Conservation (phyloP, 2,888 invertebrate genomes). For the Synergus itoensis region DNA sequence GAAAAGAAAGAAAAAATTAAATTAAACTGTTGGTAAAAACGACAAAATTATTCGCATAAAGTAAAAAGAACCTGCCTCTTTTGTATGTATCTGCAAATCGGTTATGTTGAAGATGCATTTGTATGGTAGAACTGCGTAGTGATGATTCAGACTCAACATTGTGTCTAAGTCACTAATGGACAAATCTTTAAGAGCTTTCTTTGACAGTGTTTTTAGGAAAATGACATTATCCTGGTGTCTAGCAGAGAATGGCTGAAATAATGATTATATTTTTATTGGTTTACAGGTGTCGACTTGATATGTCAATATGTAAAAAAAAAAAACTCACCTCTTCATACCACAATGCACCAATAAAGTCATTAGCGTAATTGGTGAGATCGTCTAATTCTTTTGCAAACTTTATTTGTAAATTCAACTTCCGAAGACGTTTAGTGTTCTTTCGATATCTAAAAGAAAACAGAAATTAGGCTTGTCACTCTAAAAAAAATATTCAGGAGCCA, state of each 20-base stretch:
- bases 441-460: conserved; percentile 58
- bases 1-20: not conserved
- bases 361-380: conserved; percentile 58
- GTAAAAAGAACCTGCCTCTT: conserved; percentile 53
- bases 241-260: conserved; percentile 59
- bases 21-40: not conserved
- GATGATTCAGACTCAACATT: conserved; percentile 65
- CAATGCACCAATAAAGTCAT: conserved; percentile 64
- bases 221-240: conserved; percentile 49
- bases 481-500: not conserved
- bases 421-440: conserved; percentile 54
- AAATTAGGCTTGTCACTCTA: not conserved
- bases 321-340: conserved; percentile 60
- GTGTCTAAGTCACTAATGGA: conserved; percentile 55
- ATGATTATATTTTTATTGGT: conserved; percentile 1
- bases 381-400: conserved; percentile 50
- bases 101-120: conserved; percentile 56
- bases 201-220: conserved; percentile 62
- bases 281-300: not conserved
- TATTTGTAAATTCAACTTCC: conserved; percentile 46
- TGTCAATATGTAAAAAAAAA: conserved; percentile 36
- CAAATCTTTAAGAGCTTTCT: conserved; percentile 56
- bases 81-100: conserved; percentile 61
- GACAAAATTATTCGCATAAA: not conserved
- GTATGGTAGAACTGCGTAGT: conserved; percentile 68